phyloP scores from a whole-genome alignment of 2,797 vertebrate genomes.

The Sardinella longiceps region DNA sequence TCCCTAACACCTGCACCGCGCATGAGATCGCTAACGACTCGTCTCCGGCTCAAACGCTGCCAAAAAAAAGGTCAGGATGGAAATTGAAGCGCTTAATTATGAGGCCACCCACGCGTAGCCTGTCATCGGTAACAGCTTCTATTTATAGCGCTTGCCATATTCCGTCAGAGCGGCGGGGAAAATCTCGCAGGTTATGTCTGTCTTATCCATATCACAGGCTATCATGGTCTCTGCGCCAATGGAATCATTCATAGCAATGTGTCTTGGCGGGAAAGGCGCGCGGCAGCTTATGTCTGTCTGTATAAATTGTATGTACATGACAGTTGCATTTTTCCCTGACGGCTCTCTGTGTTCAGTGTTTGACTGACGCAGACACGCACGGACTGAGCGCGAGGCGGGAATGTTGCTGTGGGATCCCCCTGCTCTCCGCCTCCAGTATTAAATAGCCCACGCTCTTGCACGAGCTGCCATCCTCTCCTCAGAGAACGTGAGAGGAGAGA shows the following conservation, averaged over 20 bases:
- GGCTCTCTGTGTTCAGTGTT: conserved; percentile 4
- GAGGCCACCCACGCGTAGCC: conserved; percentile 50
- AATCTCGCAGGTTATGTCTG: conserved; percentile 50
- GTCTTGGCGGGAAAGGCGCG: neutral
- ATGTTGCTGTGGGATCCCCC: conserved; percentile 51
- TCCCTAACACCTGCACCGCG: conserved; percentile 55
- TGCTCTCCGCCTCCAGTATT: conserved; percentile 45
- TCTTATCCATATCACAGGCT: conserved; percentile 38
- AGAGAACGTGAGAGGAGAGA: conserved; percentile 53
- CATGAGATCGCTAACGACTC: conserved; percentile 46
- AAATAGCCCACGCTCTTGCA: conserved; percentile 26
- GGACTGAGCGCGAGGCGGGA: conserved; percentile 44
- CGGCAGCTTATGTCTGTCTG: neutral
- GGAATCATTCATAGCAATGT: neutral
- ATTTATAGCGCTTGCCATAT: conserved; percentile 51
- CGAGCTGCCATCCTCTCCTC: conserved; percentile 43
- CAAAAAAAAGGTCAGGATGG: conserved; percentile 42
- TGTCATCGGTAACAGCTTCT: conserved; percentile 45
- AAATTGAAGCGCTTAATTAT: conserved; percentile 57
- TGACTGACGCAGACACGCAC: conserved; percentile 39
- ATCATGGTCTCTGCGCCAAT: neutral
- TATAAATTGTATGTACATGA: neutral
- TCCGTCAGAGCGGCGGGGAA: conserved; percentile 44
- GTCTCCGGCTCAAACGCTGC: conserved; percentile 42
- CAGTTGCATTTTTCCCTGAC: neutral